Evolutionary conservation across 92 coral and sea anemone genomes (phyloP).

Genomic region (Palythoa heliodiscus): DNA sequence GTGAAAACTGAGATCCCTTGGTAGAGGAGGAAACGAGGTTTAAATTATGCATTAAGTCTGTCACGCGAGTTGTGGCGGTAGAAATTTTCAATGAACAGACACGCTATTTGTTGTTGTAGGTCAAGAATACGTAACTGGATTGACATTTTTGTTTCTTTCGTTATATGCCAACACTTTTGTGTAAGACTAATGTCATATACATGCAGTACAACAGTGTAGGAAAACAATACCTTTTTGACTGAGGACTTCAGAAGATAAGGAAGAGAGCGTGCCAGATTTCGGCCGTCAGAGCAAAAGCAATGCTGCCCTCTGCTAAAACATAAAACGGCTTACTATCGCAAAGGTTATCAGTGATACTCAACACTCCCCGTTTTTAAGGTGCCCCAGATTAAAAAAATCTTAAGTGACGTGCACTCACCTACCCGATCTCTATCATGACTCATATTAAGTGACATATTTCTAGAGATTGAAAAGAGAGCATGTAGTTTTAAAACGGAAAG

Average conservation of each 20-base stretch:
- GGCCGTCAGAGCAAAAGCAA: not conserved
- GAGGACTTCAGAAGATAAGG: not conserved
- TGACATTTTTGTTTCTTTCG: not conserved
- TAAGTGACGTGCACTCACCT: constrained; percentile 6
- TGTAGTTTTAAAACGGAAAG: not conserved
- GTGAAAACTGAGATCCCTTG: constrained; percentile 17
- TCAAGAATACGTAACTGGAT: constrained; percentile 16
- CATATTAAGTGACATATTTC: constrained; percentile 2
- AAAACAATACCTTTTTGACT: constrained; percentile 25
- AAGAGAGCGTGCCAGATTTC: not conserved
- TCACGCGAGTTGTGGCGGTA: constrained; percentile 28
- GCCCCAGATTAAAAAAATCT: constrained; percentile 17
- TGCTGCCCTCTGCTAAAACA: not conserved
- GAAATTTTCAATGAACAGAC: not conserved
- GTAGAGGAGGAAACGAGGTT: constrained; percentile 25
- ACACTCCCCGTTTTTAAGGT: constrained; percentile 36
- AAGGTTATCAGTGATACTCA: constrained; percentile 40
- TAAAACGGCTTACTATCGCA: constrained; percentile 20
- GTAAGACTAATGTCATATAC: not conserved
- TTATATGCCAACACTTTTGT: not conserved
- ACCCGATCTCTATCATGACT: not conserved
- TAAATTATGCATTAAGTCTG: not conserved
- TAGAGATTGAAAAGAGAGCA: not conserved
- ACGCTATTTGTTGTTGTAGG: constrained; percentile 1
- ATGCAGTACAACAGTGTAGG: not conserved